Conservation (phyloP, 2,888 invertebrate species). For the Muscina levida region DNA sequence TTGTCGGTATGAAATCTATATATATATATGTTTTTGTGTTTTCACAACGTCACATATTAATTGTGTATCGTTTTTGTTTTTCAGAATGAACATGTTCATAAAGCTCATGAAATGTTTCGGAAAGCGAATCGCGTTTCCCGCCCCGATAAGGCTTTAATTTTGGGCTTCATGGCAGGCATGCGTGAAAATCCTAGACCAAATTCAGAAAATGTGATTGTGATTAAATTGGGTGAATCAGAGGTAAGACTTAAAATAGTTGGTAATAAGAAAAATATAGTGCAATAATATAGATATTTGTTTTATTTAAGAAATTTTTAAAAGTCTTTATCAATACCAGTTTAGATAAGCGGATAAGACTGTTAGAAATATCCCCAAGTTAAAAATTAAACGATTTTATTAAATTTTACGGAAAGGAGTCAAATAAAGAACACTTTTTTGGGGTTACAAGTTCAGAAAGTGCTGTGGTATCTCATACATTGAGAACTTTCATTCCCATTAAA, state of each 20-base stretch:
- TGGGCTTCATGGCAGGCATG: slow-evolving; percentile 99
- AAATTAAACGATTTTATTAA: no score
- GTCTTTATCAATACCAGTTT: no score
- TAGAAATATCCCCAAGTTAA: no score
- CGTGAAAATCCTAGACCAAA: slow-evolving; percentile 99
- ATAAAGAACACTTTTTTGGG: no score
- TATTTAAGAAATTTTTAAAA: no score
- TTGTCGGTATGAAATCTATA: slow-evolving; percentile 77
- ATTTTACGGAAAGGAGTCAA: no score
- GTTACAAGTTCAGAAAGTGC: no score
- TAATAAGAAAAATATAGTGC: background rate
- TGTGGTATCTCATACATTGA: no score
- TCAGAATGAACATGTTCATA: slow-evolving; percentile 97
- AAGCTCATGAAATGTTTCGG: slow-evolving; percentile 98
- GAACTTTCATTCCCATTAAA: no score
- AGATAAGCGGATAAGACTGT: no score
- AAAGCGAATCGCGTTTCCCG: slow-evolving; percentile 97
- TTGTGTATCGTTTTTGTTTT: background rate
- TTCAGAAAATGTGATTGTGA: slow-evolving; percentile 96
- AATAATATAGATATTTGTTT: background rate
- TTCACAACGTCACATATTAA: background rate
- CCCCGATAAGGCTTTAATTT: slow-evolving; percentile 97
- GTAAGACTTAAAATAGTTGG: slow-evolving; percentile 74
- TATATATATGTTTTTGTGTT: no score
- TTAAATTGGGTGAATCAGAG: slow-evolving; percentile 94